A percentile compares a stretch with the other conserved stretches of the same genome.
These are phyloP conservation scores for Pituophis catenifer DNA, from an alignment of 2,113 vertebrate genomes.

Conservation along the genomic window DNA sequence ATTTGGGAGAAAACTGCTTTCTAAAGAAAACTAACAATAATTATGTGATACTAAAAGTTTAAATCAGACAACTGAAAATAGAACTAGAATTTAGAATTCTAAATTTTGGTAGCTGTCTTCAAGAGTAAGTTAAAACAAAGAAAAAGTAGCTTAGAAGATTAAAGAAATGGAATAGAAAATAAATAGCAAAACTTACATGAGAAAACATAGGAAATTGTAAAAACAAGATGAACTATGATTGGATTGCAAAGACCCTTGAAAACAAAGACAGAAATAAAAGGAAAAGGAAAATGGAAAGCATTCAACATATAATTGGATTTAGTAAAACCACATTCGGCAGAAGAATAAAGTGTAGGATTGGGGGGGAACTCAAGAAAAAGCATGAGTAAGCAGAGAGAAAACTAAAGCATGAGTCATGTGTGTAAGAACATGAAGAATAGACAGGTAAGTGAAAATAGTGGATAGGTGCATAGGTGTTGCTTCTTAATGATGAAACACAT, in stretches of 20 bases:
- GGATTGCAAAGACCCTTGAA: neutral
- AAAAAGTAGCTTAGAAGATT: neutral
- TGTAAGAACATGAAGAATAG: neutral
- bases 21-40: neutral
- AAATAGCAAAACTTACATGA: neutral
- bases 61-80: neutral
- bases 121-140: neutral
- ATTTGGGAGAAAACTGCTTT: neutral
- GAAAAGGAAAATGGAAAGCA: neutral
- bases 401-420: neutral
- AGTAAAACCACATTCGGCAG: neutral
- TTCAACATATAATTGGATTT: neutral
- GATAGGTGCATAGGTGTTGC: neutral
- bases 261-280: neutral
- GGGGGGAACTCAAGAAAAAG: neutral
- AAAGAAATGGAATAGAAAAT: neutral
- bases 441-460: neutral
- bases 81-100: neutral
- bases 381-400: neutral
- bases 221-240: neutral
- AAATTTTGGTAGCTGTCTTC: neutral
- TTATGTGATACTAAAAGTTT: neutral
- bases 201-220: neutral
- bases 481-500: neutral
- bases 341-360: neutral